Conservation (phyloP, 2,113 vertebrate species). For the Puffinus mauretanicus region DNA sequence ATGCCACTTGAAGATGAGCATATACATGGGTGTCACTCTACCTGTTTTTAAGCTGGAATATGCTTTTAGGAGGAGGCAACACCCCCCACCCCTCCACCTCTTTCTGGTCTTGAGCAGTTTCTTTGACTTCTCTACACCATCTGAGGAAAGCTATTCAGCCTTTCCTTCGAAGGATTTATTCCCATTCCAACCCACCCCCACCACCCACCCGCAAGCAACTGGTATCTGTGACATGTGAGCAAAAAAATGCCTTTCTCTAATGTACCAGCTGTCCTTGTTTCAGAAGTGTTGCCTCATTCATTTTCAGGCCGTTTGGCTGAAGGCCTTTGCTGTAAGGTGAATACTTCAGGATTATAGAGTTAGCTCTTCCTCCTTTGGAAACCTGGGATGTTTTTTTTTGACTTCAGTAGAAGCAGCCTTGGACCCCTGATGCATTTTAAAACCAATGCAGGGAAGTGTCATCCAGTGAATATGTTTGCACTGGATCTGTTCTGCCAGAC, state of each 20-base stretch:
- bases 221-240: neutral
- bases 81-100: too few relatives aligned
- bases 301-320: neutral
- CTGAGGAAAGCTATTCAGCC: neutral
- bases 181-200: neutral
- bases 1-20: neutral
- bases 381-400: neutral
- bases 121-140: neutral
- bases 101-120: neutral
- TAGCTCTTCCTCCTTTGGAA: neutral
- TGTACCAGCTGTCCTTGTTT: neutral
- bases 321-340: neutral
- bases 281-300: neutral
- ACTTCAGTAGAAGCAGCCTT: neutral
- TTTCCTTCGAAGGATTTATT: slow-evolving; percentile 4
- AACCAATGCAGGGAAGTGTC: slow-evolving; percentile 32
- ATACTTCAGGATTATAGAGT: neutral
- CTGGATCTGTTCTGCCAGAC: slow-evolving; percentile 64
- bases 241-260: neutral
- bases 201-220: neutral
- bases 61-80: neutral
- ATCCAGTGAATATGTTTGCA: slow-evolving; percentile 55
- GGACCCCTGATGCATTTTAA: slow-evolving; percentile 9
- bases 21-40: neutral
- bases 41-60: neutral